A percentile compares a stretch with the other conserved stretches of the same genome.
Conservation (phyloP, 30 jellyfish, hydroid and myxozoan species). For the Cassiopea andromeda region DNA sequence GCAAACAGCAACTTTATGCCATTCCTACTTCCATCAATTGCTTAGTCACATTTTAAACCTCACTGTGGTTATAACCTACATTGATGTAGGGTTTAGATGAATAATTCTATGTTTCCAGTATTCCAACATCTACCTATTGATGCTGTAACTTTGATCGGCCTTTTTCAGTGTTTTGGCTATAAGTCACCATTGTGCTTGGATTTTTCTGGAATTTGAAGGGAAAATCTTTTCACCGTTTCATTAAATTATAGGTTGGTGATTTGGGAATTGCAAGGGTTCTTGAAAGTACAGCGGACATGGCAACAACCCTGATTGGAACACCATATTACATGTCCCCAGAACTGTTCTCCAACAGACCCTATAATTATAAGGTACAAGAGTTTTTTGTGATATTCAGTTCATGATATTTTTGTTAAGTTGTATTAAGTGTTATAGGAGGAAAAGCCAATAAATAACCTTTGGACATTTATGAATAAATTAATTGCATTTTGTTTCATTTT, state of each 20-base stretch:
- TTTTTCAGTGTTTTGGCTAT: not conserved
- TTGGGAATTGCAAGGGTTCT: constrained; percentile 97
- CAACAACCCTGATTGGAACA: constrained; percentile 97
- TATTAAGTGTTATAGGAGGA: not conserved
- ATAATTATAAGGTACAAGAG: constrained; percentile 71
- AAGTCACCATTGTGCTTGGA: not conserved
- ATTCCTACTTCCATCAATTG: no score
- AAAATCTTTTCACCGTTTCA: not conserved
- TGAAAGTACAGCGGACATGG: constrained; percentile 95
- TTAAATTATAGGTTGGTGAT: constrained; percentile 86
- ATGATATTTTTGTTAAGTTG: not conserved
- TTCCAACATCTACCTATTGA: no score
- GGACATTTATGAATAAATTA: no score
- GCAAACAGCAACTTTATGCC: no score
- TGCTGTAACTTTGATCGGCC: no score
- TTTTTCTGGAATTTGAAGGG: no score
- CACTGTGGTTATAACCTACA: no score
- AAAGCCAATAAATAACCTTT: not conserved
- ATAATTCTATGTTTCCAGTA: no score
- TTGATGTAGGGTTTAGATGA: no score
- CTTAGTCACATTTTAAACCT: no score
- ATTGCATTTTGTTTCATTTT: no score
- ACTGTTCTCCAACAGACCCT: constrained; percentile 95
- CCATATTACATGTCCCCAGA: constrained; percentile 99
- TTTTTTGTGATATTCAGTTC: not conserved